Evolutionary conservation across 2,113 vertebrate genomes (phyloP).

Genomic region (Toxostoma redivivum): DNA sequence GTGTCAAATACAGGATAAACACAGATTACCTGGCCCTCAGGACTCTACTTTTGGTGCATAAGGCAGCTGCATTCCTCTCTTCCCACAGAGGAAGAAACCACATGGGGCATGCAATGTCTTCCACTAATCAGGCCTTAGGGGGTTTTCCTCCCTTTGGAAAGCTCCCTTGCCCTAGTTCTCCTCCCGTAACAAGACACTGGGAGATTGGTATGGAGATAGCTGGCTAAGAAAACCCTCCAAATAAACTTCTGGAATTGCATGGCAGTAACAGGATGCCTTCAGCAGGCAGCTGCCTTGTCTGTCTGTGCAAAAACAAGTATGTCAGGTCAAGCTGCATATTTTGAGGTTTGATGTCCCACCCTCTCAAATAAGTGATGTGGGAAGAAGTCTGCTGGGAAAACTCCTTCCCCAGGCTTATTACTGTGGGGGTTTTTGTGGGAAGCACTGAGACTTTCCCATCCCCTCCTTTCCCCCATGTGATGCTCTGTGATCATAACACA

Average conservation of each 20-base stretch:
- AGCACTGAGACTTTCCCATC: conserved; percentile 53
- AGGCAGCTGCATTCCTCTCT: conserved; percentile 12
- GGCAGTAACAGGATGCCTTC: neutral
- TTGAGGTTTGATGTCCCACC: conserved; percentile 57
- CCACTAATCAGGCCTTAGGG: neutral
- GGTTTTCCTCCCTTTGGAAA: neutral
- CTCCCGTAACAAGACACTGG: neutral
- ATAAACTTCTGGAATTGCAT: neutral
- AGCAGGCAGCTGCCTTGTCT: conserved; percentile 44
- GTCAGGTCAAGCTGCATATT: conserved; percentile 57
- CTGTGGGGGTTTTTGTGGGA: conserved; percentile 49
- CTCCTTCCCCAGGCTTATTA: conserved; percentile 48
- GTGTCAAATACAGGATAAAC: neutral
- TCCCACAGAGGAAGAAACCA: conserved; percentile 2
- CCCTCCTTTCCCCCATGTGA: conserved; percentile 23
- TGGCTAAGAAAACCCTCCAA: conserved; percentile 14
- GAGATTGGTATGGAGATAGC: conserved; percentile 29
- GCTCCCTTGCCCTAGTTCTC: conserved; percentile 17
- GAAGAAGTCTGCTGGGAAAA: conserved; percentile 52
- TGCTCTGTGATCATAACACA: conserved; percentile 21
- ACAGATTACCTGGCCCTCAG: conserved; percentile 12
- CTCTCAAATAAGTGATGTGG: conserved; percentile 52
- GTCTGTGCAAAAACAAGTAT: conserved; percentile 42
- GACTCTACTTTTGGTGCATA: neutral
- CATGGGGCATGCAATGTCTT: neutral